Conservation (phyloP, 1,140 invertebrate genomes). For the Drosophila serrata region DNA sequence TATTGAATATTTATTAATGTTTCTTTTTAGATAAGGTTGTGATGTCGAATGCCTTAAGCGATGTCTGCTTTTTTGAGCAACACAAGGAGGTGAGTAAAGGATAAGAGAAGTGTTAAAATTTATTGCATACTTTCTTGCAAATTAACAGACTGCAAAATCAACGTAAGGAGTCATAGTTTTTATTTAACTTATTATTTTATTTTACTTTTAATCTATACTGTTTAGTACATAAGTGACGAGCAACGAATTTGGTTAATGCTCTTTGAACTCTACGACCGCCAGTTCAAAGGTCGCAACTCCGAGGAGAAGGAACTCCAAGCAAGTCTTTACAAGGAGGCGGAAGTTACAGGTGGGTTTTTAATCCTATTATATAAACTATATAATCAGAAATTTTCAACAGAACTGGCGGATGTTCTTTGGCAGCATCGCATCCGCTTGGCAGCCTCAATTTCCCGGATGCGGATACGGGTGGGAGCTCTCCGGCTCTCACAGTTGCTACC, state of each 20-base stretch:
- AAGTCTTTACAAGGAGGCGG: conserved; percentile 85
- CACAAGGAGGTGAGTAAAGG: conserved; percentile 86
- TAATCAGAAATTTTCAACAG: conserved; percentile 19
- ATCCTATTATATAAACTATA: too few species aligned
- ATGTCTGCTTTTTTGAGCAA: conserved; percentile 88
- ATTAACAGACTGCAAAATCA: too few species aligned
- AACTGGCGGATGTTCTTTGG: conserved; percentile 88
- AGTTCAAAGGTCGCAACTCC: conserved; percentile 86
- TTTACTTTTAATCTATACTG: background rate
- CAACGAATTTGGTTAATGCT: conserved; percentile 88
- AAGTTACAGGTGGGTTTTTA: conserved; percentile 78
- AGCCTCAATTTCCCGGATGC: conserved; percentile 89
- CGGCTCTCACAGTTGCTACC: conserved; percentile 89
- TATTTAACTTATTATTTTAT: background rate
- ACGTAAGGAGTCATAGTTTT: too few species aligned
- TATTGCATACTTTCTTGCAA: background rate
- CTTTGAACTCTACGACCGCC: conserved; percentile 88
- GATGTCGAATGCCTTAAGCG: conserved; percentile 88
- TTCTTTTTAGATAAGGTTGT: conserved; percentile 88
- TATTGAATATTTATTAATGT: conserved; percentile 62
- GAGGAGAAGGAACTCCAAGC: conserved; percentile 76
- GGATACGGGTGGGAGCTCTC: conserved; percentile 90
- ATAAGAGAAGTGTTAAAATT: background rate
- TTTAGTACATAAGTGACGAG: conserved; percentile 73
- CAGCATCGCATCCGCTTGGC: conserved; percentile 88